A percentile compares a stretch with the other conserved stretches of the same genome.
phyloP scores from a whole-genome alignment of 2,888 invertebrate species.

The Acholoe squamosa region DNA sequence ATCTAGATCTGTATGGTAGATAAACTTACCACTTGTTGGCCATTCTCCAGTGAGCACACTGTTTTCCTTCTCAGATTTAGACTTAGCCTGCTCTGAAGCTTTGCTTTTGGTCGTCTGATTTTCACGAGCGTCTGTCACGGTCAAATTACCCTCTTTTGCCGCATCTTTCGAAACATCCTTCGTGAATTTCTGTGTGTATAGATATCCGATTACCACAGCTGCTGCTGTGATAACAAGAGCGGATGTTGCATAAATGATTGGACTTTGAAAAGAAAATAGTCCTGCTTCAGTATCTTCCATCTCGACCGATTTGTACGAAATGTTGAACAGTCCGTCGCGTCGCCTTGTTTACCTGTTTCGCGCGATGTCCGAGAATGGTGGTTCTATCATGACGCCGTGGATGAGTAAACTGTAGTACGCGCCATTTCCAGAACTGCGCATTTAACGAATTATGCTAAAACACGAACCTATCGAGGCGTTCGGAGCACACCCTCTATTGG shows the following conservation, averaged over 20 bases:
- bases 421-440: too few species aligned
- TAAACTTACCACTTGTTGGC: slow-evolving; percentile 14
- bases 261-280: background rate
- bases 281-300: background rate
- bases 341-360: background rate
- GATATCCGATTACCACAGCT: background rate
- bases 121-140: background rate
- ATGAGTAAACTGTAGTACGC: background rate
- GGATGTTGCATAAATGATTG: background rate
- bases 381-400: background rate
- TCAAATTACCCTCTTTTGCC: background rate
- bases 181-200: background rate
- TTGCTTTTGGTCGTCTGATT: background rate
- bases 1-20: too few species aligned
- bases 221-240: background rate
- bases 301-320: background rate
- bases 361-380: background rate
- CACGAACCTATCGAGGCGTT: too few species aligned
- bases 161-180: slow-evolving; percentile 22
- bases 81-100: background rate
- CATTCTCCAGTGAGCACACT: background rate
- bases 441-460: too few species aligned
- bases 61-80: background rate
- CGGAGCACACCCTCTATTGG: too few species aligned
- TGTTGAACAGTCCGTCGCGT: background rate